Evolutionary conservation across 2,888 invertebrate genomes (phyloP).

Genomic region (Priocnemis perturbator): DNA sequence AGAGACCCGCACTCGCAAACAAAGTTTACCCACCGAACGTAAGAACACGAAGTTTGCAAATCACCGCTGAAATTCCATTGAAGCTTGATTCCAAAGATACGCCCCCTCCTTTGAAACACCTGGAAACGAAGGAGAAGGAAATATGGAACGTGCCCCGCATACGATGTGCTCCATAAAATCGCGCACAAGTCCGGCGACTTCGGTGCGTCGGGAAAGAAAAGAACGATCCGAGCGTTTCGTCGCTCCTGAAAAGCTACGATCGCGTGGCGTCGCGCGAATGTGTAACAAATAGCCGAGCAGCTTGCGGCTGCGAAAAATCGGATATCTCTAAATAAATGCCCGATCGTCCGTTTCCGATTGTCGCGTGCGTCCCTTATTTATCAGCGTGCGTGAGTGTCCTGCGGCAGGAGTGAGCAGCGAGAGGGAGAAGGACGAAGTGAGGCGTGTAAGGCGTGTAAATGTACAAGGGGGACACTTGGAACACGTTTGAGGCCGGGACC

Average conservation of each 20-base stretch:
- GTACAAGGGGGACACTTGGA: slow-evolving; percentile 14
- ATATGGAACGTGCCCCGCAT: too few relatives aligned
- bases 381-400: not conserved
- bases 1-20: not conserved
- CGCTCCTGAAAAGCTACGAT: too few relatives aligned
- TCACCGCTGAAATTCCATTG: slow-evolving; percentile 3
- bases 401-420: not conserved
- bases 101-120: too few relatives aligned
- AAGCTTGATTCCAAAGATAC: not conserved
- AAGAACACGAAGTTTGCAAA: slow-evolving; percentile 5
- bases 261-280: too few relatives aligned
- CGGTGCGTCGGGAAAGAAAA: too few relatives aligned
- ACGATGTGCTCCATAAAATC: too few relatives aligned
- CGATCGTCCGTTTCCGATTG: not conserved
- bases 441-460: slow-evolving; percentile 3
- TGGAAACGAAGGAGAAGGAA: too few relatives aligned
- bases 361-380: slow-evolving; percentile 7
- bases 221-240: too few relatives aligned
- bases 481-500: slow-evolving; percentile 41
- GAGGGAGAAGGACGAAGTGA: not conserved
- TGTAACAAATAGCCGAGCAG: not conserved
- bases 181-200: too few relatives aligned
- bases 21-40: not conserved
- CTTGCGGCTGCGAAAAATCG: slow-evolving; percentile 1
- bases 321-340: not conserved